These are phyloP conservation scores for Eupithecia exiguata DNA, from an alignment of 2,888 invertebrate genomes.

Conservation along the genomic window DNA sequence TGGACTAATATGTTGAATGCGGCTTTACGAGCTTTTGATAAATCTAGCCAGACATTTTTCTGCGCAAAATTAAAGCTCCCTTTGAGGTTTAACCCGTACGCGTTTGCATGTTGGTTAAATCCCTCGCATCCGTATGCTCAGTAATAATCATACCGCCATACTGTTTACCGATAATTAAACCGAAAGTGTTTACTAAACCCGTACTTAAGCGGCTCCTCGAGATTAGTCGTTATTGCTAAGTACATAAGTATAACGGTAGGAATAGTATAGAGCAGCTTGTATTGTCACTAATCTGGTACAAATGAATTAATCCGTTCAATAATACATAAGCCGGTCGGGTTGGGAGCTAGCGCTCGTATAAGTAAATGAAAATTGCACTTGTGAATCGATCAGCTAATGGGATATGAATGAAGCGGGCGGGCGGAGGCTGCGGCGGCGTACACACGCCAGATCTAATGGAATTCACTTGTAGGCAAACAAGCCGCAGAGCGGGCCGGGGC, in stretches of 20 bases:
- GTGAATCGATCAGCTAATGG: slow-evolving; percentile 82
- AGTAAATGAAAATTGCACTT: slow-evolving; percentile 69
- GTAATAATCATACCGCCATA: slow-evolving; percentile 19
- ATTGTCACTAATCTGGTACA: slow-evolving; percentile 40
- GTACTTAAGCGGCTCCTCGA: slow-evolving; percentile 25
- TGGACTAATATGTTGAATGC: slow-evolving; percentile 34
- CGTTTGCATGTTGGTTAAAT: slow-evolving; percentile 11
- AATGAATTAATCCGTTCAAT: slow-evolving; percentile 42
- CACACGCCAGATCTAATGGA: slow-evolving; percentile 81
- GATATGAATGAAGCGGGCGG: slow-evolving; percentile 79
- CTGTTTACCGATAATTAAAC: slow-evolving; percentile 32
- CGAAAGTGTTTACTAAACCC: slow-evolving; percentile 32
- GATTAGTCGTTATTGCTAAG: slow-evolving; percentile 25
- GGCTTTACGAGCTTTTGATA: slow-evolving; percentile 36
- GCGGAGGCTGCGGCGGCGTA: slow-evolving; percentile 73
- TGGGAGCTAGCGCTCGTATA: slow-evolving; percentile 44
- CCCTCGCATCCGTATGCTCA: slow-evolving; percentile 6
- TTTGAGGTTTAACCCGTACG: slow-evolving; percentile 10
- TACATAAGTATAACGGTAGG: slow-evolving; percentile 16
- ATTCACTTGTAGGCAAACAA: slow-evolving; percentile 83
- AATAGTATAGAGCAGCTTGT: slow-evolving; percentile 21
- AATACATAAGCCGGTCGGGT: slow-evolving; percentile 41
- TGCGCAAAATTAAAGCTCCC: slow-evolving; percentile 21
- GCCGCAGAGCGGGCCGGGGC: slow-evolving; percentile 68
- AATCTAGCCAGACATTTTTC: slow-evolving; percentile 23